A percentile compares a stretch with the other conserved stretches of the same genome.
Conservation (phyloP, 2,113 vertebrate species). For the Gobio gobio region DNA sequence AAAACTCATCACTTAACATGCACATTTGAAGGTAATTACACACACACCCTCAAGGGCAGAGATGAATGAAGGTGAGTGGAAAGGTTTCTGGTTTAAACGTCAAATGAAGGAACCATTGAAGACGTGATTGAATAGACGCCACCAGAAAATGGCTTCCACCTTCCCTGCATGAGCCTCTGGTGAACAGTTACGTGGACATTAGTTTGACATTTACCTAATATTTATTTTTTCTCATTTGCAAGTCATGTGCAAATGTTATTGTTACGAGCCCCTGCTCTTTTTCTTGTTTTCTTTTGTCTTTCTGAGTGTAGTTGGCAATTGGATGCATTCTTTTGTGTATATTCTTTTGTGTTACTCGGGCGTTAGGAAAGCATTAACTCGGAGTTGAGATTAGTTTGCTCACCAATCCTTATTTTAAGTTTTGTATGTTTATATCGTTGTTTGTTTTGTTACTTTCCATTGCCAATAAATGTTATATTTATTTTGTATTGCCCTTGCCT, state of each 20-base stretch:
- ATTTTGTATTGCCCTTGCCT: too few species aligned
- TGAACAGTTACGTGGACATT: background rate
- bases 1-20: slow-evolving; percentile 12
- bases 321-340: too few species aligned
- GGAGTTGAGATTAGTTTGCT: too few species aligned
- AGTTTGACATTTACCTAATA: background rate
- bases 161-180: background rate
- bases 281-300: too few species aligned
- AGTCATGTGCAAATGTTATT: background rate
- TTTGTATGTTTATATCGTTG: too few species aligned
- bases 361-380: too few species aligned
- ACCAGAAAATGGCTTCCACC: background rate
- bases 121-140: background rate
- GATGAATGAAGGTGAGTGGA: background rate
- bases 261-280: too few species aligned
- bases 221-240: background rate
- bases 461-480: too few species aligned
- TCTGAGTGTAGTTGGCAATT: too few species aligned
- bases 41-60: background rate
- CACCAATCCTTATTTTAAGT: too few species aligned
- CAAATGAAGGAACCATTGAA: background rate
- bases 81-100: slow-evolving; percentile 8
- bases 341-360: too few species aligned
- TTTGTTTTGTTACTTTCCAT: too few species aligned
- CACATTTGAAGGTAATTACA: slow-evolving; percentile 5